Base-by-base conservation (phyloP, 2,888 invertebrate genomes). In the Gerosis bhagava region DNA sequence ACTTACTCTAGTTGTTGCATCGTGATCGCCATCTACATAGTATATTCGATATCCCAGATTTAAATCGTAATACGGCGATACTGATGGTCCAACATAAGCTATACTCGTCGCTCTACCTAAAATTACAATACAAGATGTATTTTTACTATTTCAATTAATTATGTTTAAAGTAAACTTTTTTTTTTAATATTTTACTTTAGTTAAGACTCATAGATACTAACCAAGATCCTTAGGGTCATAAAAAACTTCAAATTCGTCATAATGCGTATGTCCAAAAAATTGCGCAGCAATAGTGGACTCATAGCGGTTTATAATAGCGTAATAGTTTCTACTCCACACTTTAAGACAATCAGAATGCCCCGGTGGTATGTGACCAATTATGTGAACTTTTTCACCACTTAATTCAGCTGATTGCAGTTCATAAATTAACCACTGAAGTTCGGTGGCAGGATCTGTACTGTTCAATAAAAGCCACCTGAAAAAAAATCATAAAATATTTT, bases 41-140 rank as follows among this genome's bases (percentile, higher is more conserved):
- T 98, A 99, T 77, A 99, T 96, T 70, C 98, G 91, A 79, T 98
- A 99, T 11, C 97, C 97, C 0, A 98, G 97, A 90, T 98, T 98
- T 43, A 97, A 90, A 73, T 96, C 94, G 61, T 94, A 94, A 73
- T 97, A 98, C 0, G 98, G 97, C 1, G 98, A 96, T 0, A 98
- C 96, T 0, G 98, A 98, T 3, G 98, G 98, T 5, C 97, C 96
- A 15, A 98, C 93, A 68, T 98, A 99, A 0, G 96, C 97, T 55
- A 98, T 93, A 73, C 93, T 95, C 5, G 95, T 93, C 1, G 98
- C 93, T 80, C 96, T 90, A 45, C 92, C 94, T 93, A 66, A 73
- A 77, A 65, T n/a, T n/a, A n/a, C n/a, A n/a, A n/a, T n/a, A n/a
- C n/a, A n/a, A n/a, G n/a, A n/a, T n/a, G n/a, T n/a, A n/a, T n/a